Percentiles rank a stretch among this genome's conserved stretches.
Evolutionary conservation across 2,797 vertebrate genomes (phyloP).

Genomic region (Mormyrops attenuatus): DNA sequence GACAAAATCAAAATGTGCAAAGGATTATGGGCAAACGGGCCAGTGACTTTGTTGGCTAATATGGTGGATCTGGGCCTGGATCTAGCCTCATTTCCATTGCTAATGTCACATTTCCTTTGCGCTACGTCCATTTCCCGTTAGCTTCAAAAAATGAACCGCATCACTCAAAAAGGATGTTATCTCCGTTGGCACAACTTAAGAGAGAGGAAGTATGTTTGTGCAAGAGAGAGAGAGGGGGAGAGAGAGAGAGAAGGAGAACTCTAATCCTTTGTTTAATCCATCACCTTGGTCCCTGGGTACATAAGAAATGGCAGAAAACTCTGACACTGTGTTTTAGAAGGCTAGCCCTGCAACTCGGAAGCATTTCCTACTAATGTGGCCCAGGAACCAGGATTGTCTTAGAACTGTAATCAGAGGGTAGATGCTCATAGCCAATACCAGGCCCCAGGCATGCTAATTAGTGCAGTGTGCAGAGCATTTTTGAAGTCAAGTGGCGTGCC

Average conservation of each 20-base stretch:
- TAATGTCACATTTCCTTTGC: background rate
- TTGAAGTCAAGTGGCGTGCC: background rate
- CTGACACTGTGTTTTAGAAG: background rate
- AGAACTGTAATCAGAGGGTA: background rate
- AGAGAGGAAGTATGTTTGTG: background rate
- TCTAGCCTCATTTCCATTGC: background rate
- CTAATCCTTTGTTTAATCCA: constrained; percentile 9
- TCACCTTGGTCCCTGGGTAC: background rate
- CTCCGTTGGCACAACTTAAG: background rate
- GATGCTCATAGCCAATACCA: background rate
- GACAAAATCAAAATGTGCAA: background rate
- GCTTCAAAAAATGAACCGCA: background rate
- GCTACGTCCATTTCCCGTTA: background rate
- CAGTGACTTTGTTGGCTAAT: background rate
- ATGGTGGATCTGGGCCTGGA: background rate
- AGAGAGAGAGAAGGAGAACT: background rate
- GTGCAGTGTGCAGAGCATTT: background rate
- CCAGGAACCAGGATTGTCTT: background rate
- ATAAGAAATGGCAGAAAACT: background rate
- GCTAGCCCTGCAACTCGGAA: background rate
- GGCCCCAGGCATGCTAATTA: background rate
- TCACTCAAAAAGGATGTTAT: background rate
- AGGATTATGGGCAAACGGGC: background rate
- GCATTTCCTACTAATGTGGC: background rate
- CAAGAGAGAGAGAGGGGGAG: background rate